Evolutionary conservation across 2,113 vertebrate genomes (phyloP).

Genomic region (Dryoscopus gambensis): DNA sequence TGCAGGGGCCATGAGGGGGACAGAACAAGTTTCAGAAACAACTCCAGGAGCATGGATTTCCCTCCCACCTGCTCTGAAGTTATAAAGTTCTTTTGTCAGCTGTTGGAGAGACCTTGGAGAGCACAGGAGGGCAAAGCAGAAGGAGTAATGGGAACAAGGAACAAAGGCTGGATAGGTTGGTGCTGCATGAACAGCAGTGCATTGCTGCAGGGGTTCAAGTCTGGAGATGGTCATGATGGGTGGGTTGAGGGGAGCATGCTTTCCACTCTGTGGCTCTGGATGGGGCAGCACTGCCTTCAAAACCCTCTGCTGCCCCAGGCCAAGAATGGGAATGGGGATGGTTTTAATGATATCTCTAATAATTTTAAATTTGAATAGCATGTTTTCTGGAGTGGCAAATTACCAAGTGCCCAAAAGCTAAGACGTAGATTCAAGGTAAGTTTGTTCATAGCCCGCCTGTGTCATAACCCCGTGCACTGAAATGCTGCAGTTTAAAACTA

Average conservation of each 20-base stretch:
- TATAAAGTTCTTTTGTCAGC: background rate
- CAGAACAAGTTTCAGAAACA: background rate
- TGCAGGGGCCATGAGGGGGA: rapidly evolving
- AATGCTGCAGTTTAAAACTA: background rate
- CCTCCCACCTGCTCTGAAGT: background rate
- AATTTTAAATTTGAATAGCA: background rate
- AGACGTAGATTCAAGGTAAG: background rate
- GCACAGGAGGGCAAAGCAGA: background rate
- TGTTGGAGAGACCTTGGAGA: background rate
- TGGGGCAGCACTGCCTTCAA: background rate
- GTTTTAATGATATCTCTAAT: background rate
- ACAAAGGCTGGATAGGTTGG: background rate
- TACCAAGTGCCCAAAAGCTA: background rate
- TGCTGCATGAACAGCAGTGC: background rate
- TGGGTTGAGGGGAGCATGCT: background rate
- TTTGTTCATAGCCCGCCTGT: background rate
- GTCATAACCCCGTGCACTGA: background rate
- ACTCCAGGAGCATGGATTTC: background rate
- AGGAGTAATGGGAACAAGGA: background rate
- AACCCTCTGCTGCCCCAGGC: background rate
- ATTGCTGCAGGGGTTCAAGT: background rate
- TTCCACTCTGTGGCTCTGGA: background rate
- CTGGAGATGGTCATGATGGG: background rate
- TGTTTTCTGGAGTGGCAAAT: background rate
- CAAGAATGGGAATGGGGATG: background rate